These are phyloP conservation scores for Oncorhynchus gorbuscha DNA, from an alignment of 2,113 vertebrate species.

Conservation along the genomic window DNA sequence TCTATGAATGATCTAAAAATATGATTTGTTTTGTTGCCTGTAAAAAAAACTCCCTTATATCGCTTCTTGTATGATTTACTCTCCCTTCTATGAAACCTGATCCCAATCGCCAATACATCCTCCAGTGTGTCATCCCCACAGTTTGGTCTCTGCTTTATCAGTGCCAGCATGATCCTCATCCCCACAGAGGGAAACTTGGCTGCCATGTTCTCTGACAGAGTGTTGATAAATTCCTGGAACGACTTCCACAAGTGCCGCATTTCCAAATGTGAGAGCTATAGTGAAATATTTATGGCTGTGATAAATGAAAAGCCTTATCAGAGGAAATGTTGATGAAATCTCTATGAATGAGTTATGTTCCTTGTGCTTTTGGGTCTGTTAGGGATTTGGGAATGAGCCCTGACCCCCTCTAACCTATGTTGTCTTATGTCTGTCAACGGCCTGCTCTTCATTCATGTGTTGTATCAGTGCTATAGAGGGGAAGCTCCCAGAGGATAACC, in stretches of 20 bases:
- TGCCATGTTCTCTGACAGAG: constrained; percentile 56
- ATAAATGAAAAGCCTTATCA: constrained; percentile 63
- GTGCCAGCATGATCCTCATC: constrained; percentile 17
- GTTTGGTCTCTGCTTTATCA: constrained; percentile 7
- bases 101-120: background rate
- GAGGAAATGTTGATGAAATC: constrained; percentile 56
- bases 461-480: no score
- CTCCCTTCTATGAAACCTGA: background rate
- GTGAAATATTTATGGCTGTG: constrained; percentile 67
- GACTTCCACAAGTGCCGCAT: constrained; percentile 59
- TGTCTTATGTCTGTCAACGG: no score
- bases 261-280: constrained; percentile 51
- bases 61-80: background rate
- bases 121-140: background rate
- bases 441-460: no score
- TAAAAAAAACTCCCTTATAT: background rate
- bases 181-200: constrained; percentile 65
- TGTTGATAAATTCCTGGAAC: constrained; percentile 66
- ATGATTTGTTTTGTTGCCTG: background rate
- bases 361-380: constrained; percentile 53
- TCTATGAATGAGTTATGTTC: constrained; percentile 41
- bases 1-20: background rate
- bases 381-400: no score
- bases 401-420: no score
- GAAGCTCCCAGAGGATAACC: no score